Conservation (phyloP, 2,888 invertebrate species). For the Phragmatobia fuliginosa region DNA sequence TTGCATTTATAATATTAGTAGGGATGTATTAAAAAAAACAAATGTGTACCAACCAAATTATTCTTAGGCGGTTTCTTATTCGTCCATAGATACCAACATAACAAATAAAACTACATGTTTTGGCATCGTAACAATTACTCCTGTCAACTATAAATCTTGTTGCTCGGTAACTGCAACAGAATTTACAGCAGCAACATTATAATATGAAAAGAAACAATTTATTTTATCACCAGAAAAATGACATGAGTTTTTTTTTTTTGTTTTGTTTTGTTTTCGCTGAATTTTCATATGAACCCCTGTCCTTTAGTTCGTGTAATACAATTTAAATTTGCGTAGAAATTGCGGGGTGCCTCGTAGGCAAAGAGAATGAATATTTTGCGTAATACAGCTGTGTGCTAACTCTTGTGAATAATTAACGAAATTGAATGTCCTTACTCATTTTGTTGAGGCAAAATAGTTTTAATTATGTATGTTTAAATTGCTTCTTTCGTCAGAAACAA, state of each 20-base stretch:
- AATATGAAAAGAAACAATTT: conserved; percentile 26
- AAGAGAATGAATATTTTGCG: conserved; percentile 43
- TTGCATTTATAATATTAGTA: too few relatives aligned
- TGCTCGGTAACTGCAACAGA: conserved; percentile 1
- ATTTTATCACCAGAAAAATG: conserved; percentile 21
- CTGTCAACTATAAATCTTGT: conserved; percentile 14
- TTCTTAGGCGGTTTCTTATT: not conserved
- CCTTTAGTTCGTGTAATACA: conserved; percentile 41
- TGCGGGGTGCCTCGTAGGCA: conserved; percentile 35
- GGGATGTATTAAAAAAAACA: not conserved
- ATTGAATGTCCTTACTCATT: conserved; percentile 31
- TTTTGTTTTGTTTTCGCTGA: conserved; percentile 12
- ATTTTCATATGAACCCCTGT: conserved; percentile 40
- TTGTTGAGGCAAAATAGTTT: conserved; percentile 7
- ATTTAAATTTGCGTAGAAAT: conserved; percentile 56
- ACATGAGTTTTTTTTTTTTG: conserved; percentile 1
- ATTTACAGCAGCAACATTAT: conserved; percentile 3
- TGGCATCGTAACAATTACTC: conserved; percentile 9
- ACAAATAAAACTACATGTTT: not conserved
- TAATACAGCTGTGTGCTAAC: conserved; percentile 13
- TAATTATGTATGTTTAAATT: not conserved
- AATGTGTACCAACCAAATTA: not conserved
- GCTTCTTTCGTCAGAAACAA: not conserved
- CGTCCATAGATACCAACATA: not conserved
- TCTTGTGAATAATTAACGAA: conserved; percentile 41